Evolutionary conservation across 2,113 vertebrate species (phyloP), one percentile per base, ranked within the genome.

Genomic region (Protomyctophum bolini): DNA sequence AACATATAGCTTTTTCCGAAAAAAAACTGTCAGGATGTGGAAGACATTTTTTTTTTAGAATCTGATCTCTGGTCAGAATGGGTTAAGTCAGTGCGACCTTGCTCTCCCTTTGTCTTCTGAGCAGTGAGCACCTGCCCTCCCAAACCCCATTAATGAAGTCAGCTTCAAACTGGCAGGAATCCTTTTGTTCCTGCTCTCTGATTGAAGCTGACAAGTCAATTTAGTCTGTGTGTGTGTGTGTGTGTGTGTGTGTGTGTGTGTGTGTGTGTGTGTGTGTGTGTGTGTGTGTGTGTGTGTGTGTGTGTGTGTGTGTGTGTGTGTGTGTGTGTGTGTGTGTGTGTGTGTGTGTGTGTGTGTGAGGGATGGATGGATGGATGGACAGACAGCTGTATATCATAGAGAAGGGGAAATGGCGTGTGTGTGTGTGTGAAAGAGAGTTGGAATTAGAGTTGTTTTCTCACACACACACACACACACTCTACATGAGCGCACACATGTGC

Each of bases 141-240:
- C 75, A 87, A 87, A 86, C 70, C 79, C 79, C 77, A 85, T 90
- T 92, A 89, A 90, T 85, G 87, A 89, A 91, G 83, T 85, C 76
- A 83, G 73, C 85, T 85, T 90, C 79, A 89, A 84, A 91, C 84
- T 86, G 82, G 83, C 86, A 88, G 86, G 80, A 82, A 86, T 84
- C 79, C 86, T 88, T 91, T 89, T 91, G 87, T 91, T 90, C 84
- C 77, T 75, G 62, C 50, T 21, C 33, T 84, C 86, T 91, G 85
- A 92, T 91, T 88, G 90, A 87, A 90, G 89, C 83, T 87, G 89
- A 92, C 91, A 91, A 88, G 86, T 92, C 89, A 89, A 91, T 93
- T 92, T 89, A 86, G 85, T 85, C 62, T 28, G 64, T 67, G 56
- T 73, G 73, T 63, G 55, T 73, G 41, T 57, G 54, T 66, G 41